Base-by-base conservation (phyloP, 2,113 vertebrate species). In the Chionis minor region DNA sequence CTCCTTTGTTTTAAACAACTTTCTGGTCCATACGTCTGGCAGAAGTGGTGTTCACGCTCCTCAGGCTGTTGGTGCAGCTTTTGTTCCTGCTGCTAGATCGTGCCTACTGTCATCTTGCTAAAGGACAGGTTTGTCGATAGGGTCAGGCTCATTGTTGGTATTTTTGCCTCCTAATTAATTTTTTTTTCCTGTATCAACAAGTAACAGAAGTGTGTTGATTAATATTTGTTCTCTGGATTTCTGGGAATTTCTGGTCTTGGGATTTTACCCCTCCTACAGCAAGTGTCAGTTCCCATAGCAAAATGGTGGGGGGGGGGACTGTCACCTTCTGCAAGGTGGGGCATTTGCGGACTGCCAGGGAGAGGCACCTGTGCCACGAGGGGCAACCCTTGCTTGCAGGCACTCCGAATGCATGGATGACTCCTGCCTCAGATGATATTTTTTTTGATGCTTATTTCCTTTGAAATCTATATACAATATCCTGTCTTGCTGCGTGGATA, bases 381-480 rank as follows among this genome's bases (percentile, higher is more conserved):
- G 21, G 16, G 8, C 8, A 26, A 69, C 49, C 32, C 27, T 85
- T 49, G 14, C 40, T 82, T 89, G 18, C 56, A 79, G 61, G 47
- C 54, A 33, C 66, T 58, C 38, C 74, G 59, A 75, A 35, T 28
- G 30, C 73, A 33, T 42, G 49, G 51, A 40, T 38, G 32, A 24
- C 54, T 92, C 38, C 56, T 65, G 69, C 61, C 44, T 67, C 0
- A 0, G 4, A 17, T 6, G 5, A 24, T 6, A 35, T 47, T 65
- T 70, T 92, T 69, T 62, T 59, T 74, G 54, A 56, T 65, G 26
- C 2, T 16, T 65, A 38, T 92, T 95, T 92, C 66, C 81, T 95
- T 94, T 96, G 94, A 97, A 95, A 95, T 90, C 89, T 90, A 80
- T 87, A 70, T 90, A 70, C 74, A 82, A 91, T 90, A 91, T 95